Percentiles rank a stretch among this genome's conserved stretches.
Evolutionary conservation across 1,140 invertebrate species (phyloP).

Genomic region (Lordiphosa stackelbergi): DNA sequence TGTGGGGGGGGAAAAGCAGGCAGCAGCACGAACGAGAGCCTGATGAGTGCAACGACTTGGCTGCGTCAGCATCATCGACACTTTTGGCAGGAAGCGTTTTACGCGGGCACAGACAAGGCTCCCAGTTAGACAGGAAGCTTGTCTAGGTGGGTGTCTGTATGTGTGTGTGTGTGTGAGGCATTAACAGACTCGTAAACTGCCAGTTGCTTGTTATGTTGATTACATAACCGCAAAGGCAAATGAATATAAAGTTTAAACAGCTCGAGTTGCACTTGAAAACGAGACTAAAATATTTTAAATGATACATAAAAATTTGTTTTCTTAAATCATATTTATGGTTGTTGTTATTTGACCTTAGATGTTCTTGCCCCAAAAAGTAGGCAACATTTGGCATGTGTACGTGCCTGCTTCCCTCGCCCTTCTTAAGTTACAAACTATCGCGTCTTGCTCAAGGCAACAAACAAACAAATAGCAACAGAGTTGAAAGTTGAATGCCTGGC

Average conservation of each 20-base stretch:
- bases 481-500: conserved; percentile 71
- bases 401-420: conserved; percentile 16
- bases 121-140: conserved; percentile 63
- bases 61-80: conserved; percentile 54
- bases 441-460: conserved; percentile 19
- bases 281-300: not conserved
- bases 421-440: conserved; percentile 13
- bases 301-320: conserved; percentile 7
- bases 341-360: too few relatives aligned
- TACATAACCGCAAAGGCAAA: conserved; percentile 46
- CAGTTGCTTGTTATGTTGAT: conserved; percentile 74
- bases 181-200: conserved; percentile 72
- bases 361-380: conserved; percentile 28
- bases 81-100: conserved; percentile 67
- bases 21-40: conserved; percentile 1
- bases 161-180: conserved; percentile 45
- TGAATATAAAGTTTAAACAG: conserved; percentile 43
- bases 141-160: conserved; percentile 53
- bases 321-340: too few relatives aligned
- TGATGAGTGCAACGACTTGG: conserved; percentile 74
- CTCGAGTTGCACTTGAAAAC: conserved; percentile 41
- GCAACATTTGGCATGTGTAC: conserved; percentile 48
- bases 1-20: not conserved
- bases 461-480: conserved; percentile 33
- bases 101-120: conserved; percentile 45